phyloP scores from a whole-genome alignment of 2,113 vertebrate genomes.

The Cheilinus undulatus region DNA sequence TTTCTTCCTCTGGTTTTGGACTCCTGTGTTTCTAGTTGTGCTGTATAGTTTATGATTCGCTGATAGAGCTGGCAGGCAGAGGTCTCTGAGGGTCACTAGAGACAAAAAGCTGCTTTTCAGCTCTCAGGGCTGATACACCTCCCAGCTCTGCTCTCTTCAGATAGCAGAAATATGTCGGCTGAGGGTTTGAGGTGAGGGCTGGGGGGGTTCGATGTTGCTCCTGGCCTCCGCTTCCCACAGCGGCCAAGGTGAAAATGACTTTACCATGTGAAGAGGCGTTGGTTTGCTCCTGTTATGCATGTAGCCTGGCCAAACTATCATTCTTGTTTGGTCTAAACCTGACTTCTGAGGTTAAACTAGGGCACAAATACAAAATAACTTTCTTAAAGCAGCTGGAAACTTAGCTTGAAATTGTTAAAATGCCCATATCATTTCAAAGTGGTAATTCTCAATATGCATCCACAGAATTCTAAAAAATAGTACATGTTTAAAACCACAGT shows the following conservation, averaged over 20 bases:
- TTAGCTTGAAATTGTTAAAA: not conserved
- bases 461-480: not conserved
- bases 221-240: slow-evolving; percentile 64
- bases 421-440: not conserved
- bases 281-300: slow-evolving; percentile 34
- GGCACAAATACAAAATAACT: slow-evolving; percentile 13
- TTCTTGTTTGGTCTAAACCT: slow-evolving; percentile 60
- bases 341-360: slow-evolving; percentile 42
- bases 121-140: slow-evolving; percentile 63
- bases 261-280: slow-evolving; percentile 72
- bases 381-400: not conserved
- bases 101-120: slow-evolving; percentile 78
- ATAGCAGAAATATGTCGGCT: slow-evolving; percentile 54
- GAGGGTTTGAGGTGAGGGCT: slow-evolving; percentile 55
- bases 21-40: slow-evolving; percentile 42
- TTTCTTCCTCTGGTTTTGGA: not conserved
- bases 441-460: not conserved
- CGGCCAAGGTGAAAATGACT: slow-evolving; percentile 78
- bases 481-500: not conserved
- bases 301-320: slow-evolving; percentile 46
- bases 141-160: slow-evolving; percentile 50
- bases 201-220: slow-evolving; percentile 52
- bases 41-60: slow-evolving; percentile 68
- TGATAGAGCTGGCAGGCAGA: slow-evolving; percentile 59
- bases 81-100: slow-evolving; percentile 52